Percentiles rank a stretch among this genome's conserved stretches.
phyloP scores from a whole-genome alignment of 2,888 invertebrate species.

The Trisateles emortualis region DNA sequence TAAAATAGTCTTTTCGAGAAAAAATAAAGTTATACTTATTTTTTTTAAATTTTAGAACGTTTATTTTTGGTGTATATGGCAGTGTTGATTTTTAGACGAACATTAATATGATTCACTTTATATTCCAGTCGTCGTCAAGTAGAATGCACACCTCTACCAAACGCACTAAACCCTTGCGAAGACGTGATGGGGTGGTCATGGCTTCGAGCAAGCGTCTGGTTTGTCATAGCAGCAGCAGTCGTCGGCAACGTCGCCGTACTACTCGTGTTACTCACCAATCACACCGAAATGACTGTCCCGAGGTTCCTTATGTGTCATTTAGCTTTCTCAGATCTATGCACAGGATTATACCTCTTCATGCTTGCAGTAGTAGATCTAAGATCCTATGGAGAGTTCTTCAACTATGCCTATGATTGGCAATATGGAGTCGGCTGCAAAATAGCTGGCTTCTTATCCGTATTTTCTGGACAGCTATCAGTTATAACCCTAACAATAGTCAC shows the following conservation, averaged over 20 bases:
- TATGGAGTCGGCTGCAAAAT: constrained; percentile 93
- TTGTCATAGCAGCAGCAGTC: constrained; percentile 93
- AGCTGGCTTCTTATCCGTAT: constrained; percentile 95
- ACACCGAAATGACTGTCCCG: constrained; percentile 76
- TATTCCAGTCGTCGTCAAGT: constrained; percentile 75
- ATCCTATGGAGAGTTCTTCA: constrained; percentile 95
- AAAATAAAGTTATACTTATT: too few species aligned
- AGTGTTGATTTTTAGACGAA: too few species aligned
- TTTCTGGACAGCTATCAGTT: constrained; percentile 95
- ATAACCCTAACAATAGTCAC: constrained; percentile 95
- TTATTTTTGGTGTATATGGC: too few species aligned
- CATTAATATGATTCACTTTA: too few species aligned
- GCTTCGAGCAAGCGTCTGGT: constrained; percentile 94
- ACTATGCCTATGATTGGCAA: constrained; percentile 97
- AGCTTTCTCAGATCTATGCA: constrained; percentile 95
- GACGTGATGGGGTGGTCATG: constrained; percentile 95
- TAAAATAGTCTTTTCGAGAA: too few species aligned
- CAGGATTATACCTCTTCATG: constrained; percentile 94
- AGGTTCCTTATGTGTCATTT: constrained; percentile 89
- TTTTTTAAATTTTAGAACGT: too few species aligned
- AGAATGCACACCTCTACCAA: constrained; percentile 91
- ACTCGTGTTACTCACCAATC: constrained; percentile 90
- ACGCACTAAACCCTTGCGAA: constrained; percentile 95
- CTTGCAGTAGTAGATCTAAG: constrained; percentile 94
- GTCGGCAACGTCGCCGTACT: constrained; percentile 94